A percentile compares a stretch with the other conserved stretches of the same genome.
phyloP scores from a whole-genome alignment of 1,140 invertebrate genomes.

The Araneus ventricosus region DNA sequence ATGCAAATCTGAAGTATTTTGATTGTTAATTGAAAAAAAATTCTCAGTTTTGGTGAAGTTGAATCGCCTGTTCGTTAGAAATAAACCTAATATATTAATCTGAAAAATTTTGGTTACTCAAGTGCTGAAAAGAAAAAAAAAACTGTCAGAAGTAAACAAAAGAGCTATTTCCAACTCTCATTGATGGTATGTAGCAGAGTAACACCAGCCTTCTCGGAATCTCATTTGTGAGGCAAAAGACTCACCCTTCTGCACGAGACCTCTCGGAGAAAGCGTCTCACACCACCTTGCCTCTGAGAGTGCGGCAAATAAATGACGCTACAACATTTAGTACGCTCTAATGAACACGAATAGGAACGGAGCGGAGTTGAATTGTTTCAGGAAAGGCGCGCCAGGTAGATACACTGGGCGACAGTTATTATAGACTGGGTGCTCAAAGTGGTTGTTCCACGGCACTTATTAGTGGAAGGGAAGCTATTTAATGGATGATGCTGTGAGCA shows the following conservation, averaged over 20 bases:
- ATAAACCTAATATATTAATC: no score
- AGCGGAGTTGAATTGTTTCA: slow-evolving; percentile 59
- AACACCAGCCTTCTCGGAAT: no score
- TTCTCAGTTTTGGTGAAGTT: no score
- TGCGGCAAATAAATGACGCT: slow-evolving; percentile 40
- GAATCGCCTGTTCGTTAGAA: no score
- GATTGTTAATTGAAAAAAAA: no score
- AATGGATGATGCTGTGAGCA: slow-evolving; percentile 30
- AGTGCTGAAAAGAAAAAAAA: no score
- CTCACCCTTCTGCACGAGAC: neutral
- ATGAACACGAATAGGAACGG: slow-evolving; percentile 56
- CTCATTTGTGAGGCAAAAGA: neutral
- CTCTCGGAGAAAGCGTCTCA: neutral
- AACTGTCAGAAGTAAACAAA: no score
- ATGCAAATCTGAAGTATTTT: no score
- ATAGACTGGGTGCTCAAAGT: slow-evolving; percentile 36
- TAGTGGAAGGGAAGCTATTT: slow-evolving; percentile 52
- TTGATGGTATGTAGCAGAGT: no score
- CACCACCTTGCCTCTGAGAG: neutral
- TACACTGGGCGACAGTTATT: slow-evolving; percentile 55
- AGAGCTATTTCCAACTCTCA: no score
- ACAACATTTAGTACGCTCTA: slow-evolving; percentile 48
- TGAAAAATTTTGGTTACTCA: no score
- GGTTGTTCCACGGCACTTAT: slow-evolving; percentile 2
- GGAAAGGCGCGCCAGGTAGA: slow-evolving; percentile 18